Conservation (phyloP, 2,888 invertebrate genomes). For the Cacoxenus indagator region DNA sequence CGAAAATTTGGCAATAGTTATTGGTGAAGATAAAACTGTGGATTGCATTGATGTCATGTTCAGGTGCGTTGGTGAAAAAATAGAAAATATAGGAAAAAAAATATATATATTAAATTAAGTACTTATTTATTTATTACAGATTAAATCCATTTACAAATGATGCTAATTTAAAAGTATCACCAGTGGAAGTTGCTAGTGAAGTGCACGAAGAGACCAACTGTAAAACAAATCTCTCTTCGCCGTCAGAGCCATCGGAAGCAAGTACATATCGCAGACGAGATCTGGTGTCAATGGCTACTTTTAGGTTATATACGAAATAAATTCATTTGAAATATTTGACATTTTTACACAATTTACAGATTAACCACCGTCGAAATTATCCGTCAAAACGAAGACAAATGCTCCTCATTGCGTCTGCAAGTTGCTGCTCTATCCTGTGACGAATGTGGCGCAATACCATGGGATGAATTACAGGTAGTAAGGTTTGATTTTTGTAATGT, state of each 20-base stretch:
- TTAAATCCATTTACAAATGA: conserved; percentile 72
- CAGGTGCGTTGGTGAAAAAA: conserved; percentile 65
- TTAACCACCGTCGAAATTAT: conserved; percentile 81
- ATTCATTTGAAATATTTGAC: not conserved
- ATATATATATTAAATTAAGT: not conserved
- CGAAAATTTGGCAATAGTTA: conserved; percentile 84
- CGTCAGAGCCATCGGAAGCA: conserved; percentile 86
- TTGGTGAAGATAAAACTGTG: conserved; percentile 77
- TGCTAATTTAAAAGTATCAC: conserved; percentile 69
- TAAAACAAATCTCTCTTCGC: conserved; percentile 79
- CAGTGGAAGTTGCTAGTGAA: conserved; percentile 87
- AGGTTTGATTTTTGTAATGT: not conserved
- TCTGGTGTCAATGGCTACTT: conserved; percentile 75
- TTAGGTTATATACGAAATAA: conserved; percentile 57
- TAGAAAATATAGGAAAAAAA: not conserved
- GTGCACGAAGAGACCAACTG: conserved; percentile 79
- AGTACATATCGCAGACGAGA: conserved; percentile 85
- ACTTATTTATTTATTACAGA: conserved; percentile 40
- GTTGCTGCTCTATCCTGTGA: conserved; percentile 81
- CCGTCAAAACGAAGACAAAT: conserved; percentile 79
- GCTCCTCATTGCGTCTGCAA: conserved; percentile 78
- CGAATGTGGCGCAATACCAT: conserved; percentile 89
- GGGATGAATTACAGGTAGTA: conserved; percentile 93
- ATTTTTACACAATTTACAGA: conserved; percentile 73
- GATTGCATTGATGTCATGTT: conserved; percentile 82